Evolutionary conservation across 2,113 vertebrate species (phyloP).

Genomic region (Rana temporaria): DNA sequence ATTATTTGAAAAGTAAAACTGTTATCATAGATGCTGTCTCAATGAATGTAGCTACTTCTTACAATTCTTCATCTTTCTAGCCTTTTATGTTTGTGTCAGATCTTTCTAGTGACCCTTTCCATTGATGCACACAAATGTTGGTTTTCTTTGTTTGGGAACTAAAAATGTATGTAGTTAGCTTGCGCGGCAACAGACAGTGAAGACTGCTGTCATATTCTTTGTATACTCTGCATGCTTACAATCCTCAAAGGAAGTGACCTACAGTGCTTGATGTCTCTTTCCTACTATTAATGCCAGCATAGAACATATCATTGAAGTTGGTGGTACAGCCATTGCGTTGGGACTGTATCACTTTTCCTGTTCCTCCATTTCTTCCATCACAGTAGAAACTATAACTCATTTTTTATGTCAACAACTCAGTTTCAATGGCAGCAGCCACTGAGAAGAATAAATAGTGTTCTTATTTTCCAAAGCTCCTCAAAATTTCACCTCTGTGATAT

Average conservation of each 20-base stretch:
- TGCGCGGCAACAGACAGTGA: not conserved
- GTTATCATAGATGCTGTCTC: not conserved
- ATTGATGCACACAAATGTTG: conserved; percentile 20
- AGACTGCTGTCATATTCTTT: conserved; percentile 36
- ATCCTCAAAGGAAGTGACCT: conserved; percentile 12
- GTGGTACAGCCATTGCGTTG: not conserved
- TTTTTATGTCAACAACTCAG: no score
- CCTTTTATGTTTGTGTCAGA: conserved; percentile 33
- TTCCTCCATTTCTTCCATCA: not conserved
- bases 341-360: not conserved
- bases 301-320: not conserved
- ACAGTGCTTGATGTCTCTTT: conserved; percentile 1
- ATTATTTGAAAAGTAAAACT: not conserved
- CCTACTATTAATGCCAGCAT: not conserved
- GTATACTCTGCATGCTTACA: conserved; percentile 14
- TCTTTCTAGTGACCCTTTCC: conserved; percentile 36
- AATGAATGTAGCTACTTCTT: conserved; percentile 3
- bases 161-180: conserved; percentile 20
- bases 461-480: no score
- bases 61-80: conserved; percentile 8
- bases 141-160: conserved; percentile 33
- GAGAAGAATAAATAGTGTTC: no score
- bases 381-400: no score
- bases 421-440: no score
- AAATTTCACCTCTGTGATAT: no score